phyloP scores from a whole-genome alignment of 2,888 invertebrate species.

The Frankliniella intonsa region DNA sequence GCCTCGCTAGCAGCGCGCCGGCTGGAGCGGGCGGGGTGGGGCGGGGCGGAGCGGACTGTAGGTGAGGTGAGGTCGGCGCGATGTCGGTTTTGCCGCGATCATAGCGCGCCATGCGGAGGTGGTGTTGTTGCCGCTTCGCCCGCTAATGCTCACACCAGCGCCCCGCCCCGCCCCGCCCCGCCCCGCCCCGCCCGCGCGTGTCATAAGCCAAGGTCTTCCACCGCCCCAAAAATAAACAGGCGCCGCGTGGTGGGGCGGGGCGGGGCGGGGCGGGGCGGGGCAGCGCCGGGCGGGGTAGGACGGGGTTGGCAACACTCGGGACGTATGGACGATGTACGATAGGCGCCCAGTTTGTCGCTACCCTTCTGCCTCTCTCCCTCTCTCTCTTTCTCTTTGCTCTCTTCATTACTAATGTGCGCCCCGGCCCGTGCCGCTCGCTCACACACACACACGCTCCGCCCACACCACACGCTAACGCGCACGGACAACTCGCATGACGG shows the following conservation, averaged over 20 bases:
- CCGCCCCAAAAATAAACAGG: conserved; percentile 16
- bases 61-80: too few species aligned
- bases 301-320: not conserved
- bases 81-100: not conserved
- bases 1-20: not conserved
- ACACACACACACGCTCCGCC: too few species aligned
- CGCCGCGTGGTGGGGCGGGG: not conserved
- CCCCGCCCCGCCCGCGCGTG: not conserved
- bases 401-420: not conserved
- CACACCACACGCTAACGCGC: too few species aligned
- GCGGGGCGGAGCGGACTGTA: too few species aligned
- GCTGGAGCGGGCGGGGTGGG: too few species aligned
- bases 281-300: not conserved
- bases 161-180: too few species aligned
- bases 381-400: not conserved
- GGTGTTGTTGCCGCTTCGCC: not conserved
- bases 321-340: too few species aligned
- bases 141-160: not conserved
- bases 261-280: not conserved
- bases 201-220: conserved; percentile 1
- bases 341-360: not conserved
- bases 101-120: not conserved
- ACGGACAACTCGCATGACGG: too few species aligned
- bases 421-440: too few species aligned
- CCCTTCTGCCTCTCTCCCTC: not conserved